Conservation (phyloP, 2,888 invertebrate genomes). For the Acanthococcus lagerstroemiae region DNA sequence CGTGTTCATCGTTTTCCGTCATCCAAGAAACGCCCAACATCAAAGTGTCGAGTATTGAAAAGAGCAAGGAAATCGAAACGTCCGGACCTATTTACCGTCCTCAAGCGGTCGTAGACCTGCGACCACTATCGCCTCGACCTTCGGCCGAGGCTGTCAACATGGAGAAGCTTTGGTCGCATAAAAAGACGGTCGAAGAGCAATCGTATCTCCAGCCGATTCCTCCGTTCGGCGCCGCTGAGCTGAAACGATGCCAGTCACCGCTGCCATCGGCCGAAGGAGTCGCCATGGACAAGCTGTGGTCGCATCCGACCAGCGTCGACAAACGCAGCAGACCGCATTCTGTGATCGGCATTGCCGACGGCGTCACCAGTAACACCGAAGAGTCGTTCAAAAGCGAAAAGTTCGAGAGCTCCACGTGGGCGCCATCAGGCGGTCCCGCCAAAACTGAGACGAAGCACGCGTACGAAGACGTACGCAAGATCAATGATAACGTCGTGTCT, state of each 20-base stretch:
- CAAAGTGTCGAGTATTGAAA: neutral
- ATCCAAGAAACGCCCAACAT: conserved; percentile 9
- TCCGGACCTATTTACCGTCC: conserved; percentile 42
- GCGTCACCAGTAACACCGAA: neutral
- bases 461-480: neutral
- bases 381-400: neutral
- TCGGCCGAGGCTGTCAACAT: conserved; percentile 55
- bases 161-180: conserved; percentile 55
- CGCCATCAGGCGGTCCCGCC: neutral
- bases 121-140: conserved; percentile 47
- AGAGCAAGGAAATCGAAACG: neutral
- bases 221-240: conserved; percentile 13
- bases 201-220: conserved; percentile 8
- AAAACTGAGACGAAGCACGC: neutral
- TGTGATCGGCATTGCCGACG: conserved; percentile 1
- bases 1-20: neutral
- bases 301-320: conserved; percentile 35
- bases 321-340: conserved; percentile 22
- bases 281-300: conserved; percentile 42
- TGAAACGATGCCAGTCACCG: conserved; percentile 37
- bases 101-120: conserved; percentile 40
- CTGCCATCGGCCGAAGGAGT: conserved; percentile 41
- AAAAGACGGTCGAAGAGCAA: conserved; percentile 32
- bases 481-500: neutral
- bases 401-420: neutral